These are phyloP conservation scores for Bemisia tabaci DNA, from an alignment of 1,140 invertebrate species.

Conservation along the genomic window DNA sequence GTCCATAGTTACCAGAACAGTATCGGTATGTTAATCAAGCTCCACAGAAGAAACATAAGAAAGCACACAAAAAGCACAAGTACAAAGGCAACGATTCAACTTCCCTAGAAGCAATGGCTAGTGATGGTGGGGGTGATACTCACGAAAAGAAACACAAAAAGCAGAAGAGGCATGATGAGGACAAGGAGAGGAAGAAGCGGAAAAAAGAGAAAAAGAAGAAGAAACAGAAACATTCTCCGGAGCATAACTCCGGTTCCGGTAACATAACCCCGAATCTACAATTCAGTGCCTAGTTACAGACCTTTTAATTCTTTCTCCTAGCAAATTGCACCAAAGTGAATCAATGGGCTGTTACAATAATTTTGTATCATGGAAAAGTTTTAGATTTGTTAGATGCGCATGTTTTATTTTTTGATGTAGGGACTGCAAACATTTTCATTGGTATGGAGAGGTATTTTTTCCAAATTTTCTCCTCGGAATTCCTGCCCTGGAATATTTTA, in stretches of 20 bases:
- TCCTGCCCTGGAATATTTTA: too few species aligned
- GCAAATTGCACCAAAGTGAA: too few species aligned
- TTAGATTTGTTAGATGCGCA: too few species aligned
- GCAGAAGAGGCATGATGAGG: slow-evolving; percentile 83
- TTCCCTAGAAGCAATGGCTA: slow-evolving; percentile 23
- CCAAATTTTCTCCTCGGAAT: too few species aligned
- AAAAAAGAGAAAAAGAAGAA: slow-evolving; percentile 93
- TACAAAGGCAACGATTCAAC: slow-evolving; percentile 61
- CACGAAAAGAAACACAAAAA: slow-evolving; percentile 95
- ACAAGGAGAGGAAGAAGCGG: slow-evolving; percentile 83
- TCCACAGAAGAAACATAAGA: slow-evolving; percentile 83
- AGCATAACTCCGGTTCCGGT: slow-evolving; percentile 44
- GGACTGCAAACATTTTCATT: too few species aligned
- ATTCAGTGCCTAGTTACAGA: slow-evolving; percentile 31
- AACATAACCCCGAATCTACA: slow-evolving; percentile 57
- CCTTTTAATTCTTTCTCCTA: too few species aligned
- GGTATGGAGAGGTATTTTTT: too few species aligned
- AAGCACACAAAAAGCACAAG: slow-evolving; percentile 91
- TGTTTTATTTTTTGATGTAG: too few species aligned
- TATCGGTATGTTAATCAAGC: slow-evolving; percentile 86
- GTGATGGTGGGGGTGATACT: slow-evolving; percentile 55
- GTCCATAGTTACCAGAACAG: slow-evolving; percentile 91
- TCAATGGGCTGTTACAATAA: too few species aligned
- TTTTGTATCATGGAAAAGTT: too few species aligned
- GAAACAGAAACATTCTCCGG: slow-evolving; percentile 85